Conservation (phyloP, 2,888 invertebrate species). For the Tetragnatha montana region DNA sequence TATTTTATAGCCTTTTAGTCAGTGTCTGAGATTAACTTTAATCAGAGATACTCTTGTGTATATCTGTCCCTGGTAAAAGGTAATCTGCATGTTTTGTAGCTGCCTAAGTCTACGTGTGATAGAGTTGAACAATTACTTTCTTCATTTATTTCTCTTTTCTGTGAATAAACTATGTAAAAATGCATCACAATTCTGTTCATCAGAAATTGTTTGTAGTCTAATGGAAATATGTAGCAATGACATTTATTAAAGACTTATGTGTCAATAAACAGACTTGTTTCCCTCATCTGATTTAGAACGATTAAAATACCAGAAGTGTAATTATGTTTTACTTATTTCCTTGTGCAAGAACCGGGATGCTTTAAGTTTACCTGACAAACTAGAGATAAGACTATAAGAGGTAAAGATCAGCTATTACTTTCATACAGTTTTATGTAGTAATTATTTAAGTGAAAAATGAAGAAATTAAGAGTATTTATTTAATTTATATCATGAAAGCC, state of each 20-base stretch:
- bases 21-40: slow-evolving; percentile 42
- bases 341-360: too few relatives aligned
- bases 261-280: slow-evolving; percentile 48
- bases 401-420: too few relatives aligned
- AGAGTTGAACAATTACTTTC: slow-evolving; percentile 43
- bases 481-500: too few relatives aligned
- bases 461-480: too few relatives aligned
- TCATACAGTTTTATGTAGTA: too few relatives aligned
- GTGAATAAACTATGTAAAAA: slow-evolving; percentile 61
- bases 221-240: slow-evolving; percentile 62
- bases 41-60: slow-evolving; percentile 33
- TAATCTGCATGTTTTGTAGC: slow-evolving; percentile 51
- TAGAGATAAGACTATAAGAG: too few relatives aligned
- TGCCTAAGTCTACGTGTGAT: slow-evolving; percentile 58
- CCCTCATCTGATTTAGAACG: neutral
- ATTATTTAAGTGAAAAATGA: too few relatives aligned
- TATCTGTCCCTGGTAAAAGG: slow-evolving; percentile 55
- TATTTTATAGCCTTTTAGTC: slow-evolving; percentile 57
- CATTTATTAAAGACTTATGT: slow-evolving; percentile 68
- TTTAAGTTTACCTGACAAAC: too few relatives aligned
- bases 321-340: too few relatives aligned
- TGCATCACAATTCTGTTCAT: slow-evolving; percentile 29
- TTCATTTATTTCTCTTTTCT: slow-evolving; percentile 55
- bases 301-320: too few relatives aligned
- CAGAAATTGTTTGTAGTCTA: slow-evolving; percentile 49